Evolutionary conservation across 2,888 invertebrate genomes (phyloP).

Genomic region (Drosophila mercatorum): DNA sequence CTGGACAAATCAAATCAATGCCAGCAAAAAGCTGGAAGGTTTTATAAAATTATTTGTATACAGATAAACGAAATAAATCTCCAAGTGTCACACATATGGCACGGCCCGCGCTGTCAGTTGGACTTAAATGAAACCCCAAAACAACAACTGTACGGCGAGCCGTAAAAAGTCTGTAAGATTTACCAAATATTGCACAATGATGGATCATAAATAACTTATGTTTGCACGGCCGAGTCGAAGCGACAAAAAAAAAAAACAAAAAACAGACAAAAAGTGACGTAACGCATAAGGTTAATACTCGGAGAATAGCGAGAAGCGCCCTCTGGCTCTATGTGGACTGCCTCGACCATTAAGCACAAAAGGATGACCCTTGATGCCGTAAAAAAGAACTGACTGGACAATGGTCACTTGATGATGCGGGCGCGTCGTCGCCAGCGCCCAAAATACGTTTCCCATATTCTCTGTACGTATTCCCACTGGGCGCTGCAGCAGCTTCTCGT

Average conservation of each 20-base stretch:
- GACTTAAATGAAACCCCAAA: constrained; percentile 42
- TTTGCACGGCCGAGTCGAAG: constrained; percentile 51
- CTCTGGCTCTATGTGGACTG: constrained; percentile 25
- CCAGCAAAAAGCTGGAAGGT: constrained; percentile 23
- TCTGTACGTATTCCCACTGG: constrained; percentile 28
- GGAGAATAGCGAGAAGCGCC: constrained; percentile 13
- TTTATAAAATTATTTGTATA: constrained; percentile 75
- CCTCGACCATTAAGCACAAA: constrained; percentile 78
- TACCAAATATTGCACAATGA: constrained; percentile 81
- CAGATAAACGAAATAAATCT: constrained; percentile 77
- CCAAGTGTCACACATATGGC: constrained; percentile 70
- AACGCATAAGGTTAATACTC: constrained; percentile 67
- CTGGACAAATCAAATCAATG: constrained; percentile 66
- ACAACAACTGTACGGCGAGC: constrained; percentile 44
- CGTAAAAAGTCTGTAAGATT: constrained; percentile 77
- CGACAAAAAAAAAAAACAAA: constrained; percentile 9
- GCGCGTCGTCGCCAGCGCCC: constrained; percentile 60
- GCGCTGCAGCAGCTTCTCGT: constrained; percentile 35
- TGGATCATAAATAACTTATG: constrained; percentile 83
- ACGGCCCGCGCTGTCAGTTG: constrained; percentile 40
- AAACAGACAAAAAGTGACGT: constrained; percentile 60
- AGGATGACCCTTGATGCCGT: constrained; percentile 81
- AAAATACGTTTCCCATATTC: constrained; percentile 42
- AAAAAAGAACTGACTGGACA: constrained; percentile 75
- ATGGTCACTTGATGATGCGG: constrained; percentile 81